Percentiles rank a stretch among this genome's conserved stretches.
These are phyloP conservation scores for Myoxocephalus aenaeus DNA, from an alignment of 2,797 vertebrate genomes.

Conservation along the genomic window DNA sequence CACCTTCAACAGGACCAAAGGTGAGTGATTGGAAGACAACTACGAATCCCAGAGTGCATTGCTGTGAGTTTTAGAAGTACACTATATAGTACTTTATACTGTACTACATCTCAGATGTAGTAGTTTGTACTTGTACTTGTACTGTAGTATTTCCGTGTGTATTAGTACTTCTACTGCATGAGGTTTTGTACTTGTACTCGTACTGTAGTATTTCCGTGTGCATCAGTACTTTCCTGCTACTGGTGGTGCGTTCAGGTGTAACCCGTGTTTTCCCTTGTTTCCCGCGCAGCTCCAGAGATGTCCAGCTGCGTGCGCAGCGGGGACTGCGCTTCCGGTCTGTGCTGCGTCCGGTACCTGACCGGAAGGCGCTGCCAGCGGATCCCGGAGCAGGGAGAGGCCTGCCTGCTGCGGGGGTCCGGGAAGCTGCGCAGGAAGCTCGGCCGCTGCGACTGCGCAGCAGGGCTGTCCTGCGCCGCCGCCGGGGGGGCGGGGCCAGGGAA, in stretches of 20 bases:
- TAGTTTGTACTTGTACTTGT: too few relatives aligned
- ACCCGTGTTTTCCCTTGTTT: neutral
- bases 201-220: neutral
- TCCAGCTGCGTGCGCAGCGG: conserved; percentile 82
- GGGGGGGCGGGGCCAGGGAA: conserved; percentile 29
- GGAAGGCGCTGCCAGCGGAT: conserved; percentile 83
- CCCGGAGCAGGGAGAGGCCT: conserved; percentile 84
- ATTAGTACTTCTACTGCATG: too few relatives aligned
- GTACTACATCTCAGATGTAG: too few relatives aligned
- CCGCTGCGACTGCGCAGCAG: conserved; percentile 81
- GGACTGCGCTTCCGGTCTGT: conserved; percentile 82
- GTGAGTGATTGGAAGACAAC: conserved; percentile 34
- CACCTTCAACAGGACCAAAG: conserved; percentile 67
- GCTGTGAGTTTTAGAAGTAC: neutral
- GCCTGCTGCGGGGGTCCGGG: conserved; percentile 75
- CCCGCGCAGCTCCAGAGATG: conserved; percentile 71
- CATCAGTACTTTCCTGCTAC: too few relatives aligned
- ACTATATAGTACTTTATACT: too few relatives aligned
- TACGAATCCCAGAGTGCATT: conserved; percentile 27
- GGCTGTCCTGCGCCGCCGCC: conserved; percentile 70
- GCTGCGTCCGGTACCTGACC: conserved; percentile 84
- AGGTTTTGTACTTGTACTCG: neutral
- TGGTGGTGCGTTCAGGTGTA: neutral
- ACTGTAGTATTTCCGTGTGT: too few relatives aligned
- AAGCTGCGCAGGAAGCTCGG: conserved; percentile 82